Base-by-base conservation (phyloP, 2,888 invertebrate species). In the Plemyria rubiginata region DNA sequence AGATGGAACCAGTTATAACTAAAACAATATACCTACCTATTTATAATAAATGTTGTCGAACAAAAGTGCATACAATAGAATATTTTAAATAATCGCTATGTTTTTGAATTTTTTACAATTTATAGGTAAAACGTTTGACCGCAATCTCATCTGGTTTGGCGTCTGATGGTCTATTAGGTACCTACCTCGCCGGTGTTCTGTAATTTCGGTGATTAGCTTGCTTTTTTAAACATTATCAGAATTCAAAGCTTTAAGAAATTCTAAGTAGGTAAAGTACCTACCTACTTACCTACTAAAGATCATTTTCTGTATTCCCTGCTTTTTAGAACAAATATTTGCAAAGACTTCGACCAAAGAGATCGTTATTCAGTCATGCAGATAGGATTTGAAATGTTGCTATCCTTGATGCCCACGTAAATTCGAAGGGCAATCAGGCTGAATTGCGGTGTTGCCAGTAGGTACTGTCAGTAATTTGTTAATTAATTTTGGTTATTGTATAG, bases 361-460 rank as follows among this genome's bases (percentile, higher is more conserved):
- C 66, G 62, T 50, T 60, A 63, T 62, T 62, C 54, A 59, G 62
- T 57, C 60, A 62, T 58, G 61, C 50, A 53, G 51, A 66, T 62
- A 60, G 62, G 54, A 38, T 61, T 65, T 55, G 54, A 54, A 66
- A 60, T 60, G 67, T 67, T 57, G 67, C 66, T 67, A 60, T 67
- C 70, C 67, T 70, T 70, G 67, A 58, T 61, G 59, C 61, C 65
- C 61, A 59, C 60, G 62, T 62, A 49, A 40, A 63, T 60, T 54
- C 52, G 64, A 53, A 62, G 65, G 60, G 51, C 62, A 65, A 59
- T 60, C 56, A 51, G 40, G 28, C 55, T 6, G 62, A 60, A 51
- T 56, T 57, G 59, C 54, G 57, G 54, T 64, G 57, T 43, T 61
- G 38, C 22, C 41, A 48, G 53, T n/a, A n/a, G n/a, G n/a, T 13